Base-by-base conservation (phyloP, 2,888 invertebrate genomes). In the Empis livida region DNA sequence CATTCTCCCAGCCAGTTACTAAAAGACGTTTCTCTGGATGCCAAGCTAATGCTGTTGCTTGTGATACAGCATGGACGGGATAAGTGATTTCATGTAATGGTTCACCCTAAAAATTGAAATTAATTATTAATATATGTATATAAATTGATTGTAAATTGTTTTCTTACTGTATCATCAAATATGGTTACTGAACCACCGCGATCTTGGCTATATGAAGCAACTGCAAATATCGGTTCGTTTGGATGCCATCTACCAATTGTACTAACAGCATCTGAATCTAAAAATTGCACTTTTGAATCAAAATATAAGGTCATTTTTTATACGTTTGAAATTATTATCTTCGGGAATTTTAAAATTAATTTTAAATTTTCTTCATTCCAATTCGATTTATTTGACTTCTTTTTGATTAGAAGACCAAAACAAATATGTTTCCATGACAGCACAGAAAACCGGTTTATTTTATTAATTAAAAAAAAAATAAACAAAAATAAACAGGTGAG, bases 1-100 rank as follows among this genome's bases (percentile, higher is more conserved):
- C 95, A 60, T 83, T 90, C 70, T 93, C 92, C 91, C 93, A 95
- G 5, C 91, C 92, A 39, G 85, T 84, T 2, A 84, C 85, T 45
- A 96, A 68, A 48, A 91, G 73, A 47, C 81, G 80, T 60, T 83
- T 78, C 44, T 80, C 80, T 1, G 95, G 93, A 69, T 96, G 95
- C 95, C 96, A 96, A 4, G 80, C 76, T 32, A 92, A 64, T 2
- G 85, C 79, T 14, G 88, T 85, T 1, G 86, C 84, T 73, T 89
- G 89, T 45, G 84, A 84, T 14, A 82, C 80, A 20, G 82, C 67
- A 59, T 88, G 80, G 41, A 80, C 77, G 2, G 87, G 82, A 67
- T 82, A 83, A 45, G 82, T 83, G 37, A 87, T 78, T 59, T 85
- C 86, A 54, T 78, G 78, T 49, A 87, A 67, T 11, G 82, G 76